phyloP scores from a whole-genome alignment of 2,113 vertebrate species.

The Ibidorhyncha struthersii region DNA sequence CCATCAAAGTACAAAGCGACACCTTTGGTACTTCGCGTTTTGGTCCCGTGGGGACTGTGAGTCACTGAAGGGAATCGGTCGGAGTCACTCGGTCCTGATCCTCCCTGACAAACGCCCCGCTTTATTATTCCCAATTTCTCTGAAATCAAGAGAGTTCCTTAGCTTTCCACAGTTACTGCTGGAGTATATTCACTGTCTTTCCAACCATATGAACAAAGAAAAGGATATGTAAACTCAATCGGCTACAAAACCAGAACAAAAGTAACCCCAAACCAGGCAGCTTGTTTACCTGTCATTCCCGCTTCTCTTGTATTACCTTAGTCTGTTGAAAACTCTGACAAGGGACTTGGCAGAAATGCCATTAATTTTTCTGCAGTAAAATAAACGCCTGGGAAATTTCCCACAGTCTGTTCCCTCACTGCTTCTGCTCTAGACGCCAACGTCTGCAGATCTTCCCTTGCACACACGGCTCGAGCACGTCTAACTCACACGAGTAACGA shows the following conservation, averaged over 20 bases:
- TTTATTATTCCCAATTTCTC: background rate
- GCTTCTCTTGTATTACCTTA: rapidly evolving
- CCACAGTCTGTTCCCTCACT: background rate
- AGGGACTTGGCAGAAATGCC: background rate
- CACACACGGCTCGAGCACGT: background rate
- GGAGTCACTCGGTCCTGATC: background rate
- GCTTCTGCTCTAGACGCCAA: background rate
- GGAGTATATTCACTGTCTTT: background rate
- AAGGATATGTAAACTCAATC: background rate
- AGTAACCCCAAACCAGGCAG: background rate
- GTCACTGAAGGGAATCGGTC: background rate
- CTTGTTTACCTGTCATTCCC: background rate
- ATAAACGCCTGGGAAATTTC: rapidly evolving
- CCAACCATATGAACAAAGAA: background rate
- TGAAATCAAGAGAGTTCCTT: background rate
- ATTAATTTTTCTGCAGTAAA: background rate
- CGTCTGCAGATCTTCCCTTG: background rate
- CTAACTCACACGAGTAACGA: background rate
- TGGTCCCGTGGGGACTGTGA: background rate
- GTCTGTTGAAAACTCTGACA: background rate
- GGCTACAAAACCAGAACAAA: background rate
- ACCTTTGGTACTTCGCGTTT: background rate
- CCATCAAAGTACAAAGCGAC: background rate
- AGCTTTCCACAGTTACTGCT: background rate
- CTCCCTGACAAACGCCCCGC: background rate